Base-by-base conservation (phyloP, 1,140 invertebrate species). In the Penaeus indicus region DNA sequence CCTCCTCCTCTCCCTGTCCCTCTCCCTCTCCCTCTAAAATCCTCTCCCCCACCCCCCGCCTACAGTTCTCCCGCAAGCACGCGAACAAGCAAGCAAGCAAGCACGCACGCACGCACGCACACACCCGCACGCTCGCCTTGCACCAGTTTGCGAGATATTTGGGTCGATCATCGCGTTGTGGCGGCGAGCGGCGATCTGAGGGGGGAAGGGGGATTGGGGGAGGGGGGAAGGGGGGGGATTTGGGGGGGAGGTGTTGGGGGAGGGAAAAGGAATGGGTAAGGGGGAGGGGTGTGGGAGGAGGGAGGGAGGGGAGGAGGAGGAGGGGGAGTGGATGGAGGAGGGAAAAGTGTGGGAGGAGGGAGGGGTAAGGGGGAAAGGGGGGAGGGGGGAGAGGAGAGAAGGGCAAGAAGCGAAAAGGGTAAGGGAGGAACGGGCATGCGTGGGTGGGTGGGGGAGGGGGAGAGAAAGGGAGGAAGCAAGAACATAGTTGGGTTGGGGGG, bases 31-130 rank as follows among this genome's bases (percentile, higher is more conserved):
- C 82, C 60, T 67, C 60, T n/a, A 25, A 19, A 54, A 4, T 0
- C 16, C 69, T 25, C 82, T 32, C 21, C 82, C 61, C 21, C 82
- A 67, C 63, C 42, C 42, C 32, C 54, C 82, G 61, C 82, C 42
- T 67, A 10, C 0, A 54, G 47, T 54, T n/a, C 63, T 63, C 63
- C 19, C 21, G 67, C 38, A 72, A 69, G 83, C 54, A 54, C 54
- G 54, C 54, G 54, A 54, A 54, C 54, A 54, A 54, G 54, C 54
- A 54, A 54, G 54, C 54, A 54, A 54, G 54, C 54, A 54, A 1
- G 54, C 54, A 54, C 54, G 16, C 54, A 54, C 54, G 54, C 54
- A 54, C 54, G 54, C 54, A 54, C 54, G 54, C 10, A 54, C 54
- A 10, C 47, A 11, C 47, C 8, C 47, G 54, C 54, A 54, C 54